These are phyloP conservation scores for Raphicerus campestris DNA, from an alignment of 2,113 vertebrate genomes.

Conservation along the genomic window DNA sequence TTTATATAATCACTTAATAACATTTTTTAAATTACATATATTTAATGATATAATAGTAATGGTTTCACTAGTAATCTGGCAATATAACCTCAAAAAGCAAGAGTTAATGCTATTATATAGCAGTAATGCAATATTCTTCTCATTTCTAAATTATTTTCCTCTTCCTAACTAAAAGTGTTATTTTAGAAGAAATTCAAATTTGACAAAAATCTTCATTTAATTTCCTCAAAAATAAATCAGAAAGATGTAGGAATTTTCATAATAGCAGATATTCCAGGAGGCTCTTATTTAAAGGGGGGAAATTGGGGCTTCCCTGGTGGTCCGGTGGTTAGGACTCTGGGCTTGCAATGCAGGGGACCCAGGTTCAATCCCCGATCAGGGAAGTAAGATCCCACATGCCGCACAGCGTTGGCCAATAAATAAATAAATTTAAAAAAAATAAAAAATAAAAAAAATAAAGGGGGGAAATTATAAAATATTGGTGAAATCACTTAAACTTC, in stretches of 20 bases:
- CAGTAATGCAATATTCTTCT: constrained; percentile 34
- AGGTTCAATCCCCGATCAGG: too few relatives aligned
- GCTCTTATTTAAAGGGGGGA: not conserved
- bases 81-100: constrained; percentile 13
- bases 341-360: too few relatives aligned
- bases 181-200: constrained; percentile 33
- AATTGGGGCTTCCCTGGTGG: too few relatives aligned
- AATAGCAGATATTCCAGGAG: constrained; percentile 29
- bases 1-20: not conserved
- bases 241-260: constrained; percentile 24
- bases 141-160: constrained; percentile 43
- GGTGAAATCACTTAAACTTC: constrained; percentile 19
- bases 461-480: not conserved
- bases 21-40: not conserved
- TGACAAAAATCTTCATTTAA: constrained; percentile 24
- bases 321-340: too few relatives aligned
- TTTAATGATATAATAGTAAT: not conserved
- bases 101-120: not conserved
- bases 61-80: not conserved
- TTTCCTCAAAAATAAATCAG: constrained; percentile 36
- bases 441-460: too few relatives aligned
- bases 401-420: too few relatives aligned
- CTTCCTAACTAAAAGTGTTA: constrained; percentile 13
- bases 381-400: too few relatives aligned
- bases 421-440: too few relatives aligned